These are phyloP conservation scores for Atta colombica DNA, from an alignment of 1,140 invertebrate species.

Conservation along the genomic window DNA sequence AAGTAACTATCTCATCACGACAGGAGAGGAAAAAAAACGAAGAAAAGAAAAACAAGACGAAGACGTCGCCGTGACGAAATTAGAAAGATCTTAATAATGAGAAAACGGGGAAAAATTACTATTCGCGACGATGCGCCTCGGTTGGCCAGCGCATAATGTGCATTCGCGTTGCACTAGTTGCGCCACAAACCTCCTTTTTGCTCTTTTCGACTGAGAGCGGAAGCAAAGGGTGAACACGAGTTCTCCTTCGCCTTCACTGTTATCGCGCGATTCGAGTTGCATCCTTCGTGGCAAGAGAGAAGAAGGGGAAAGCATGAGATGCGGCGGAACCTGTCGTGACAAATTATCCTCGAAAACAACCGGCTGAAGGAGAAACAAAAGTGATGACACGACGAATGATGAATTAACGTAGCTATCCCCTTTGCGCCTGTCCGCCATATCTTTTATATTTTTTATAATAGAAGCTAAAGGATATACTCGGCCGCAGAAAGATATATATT, in stretches of 20 bases:
- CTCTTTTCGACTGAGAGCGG: conserved; percentile 35
- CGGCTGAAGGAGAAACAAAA: conserved; percentile 60
- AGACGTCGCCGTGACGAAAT: conserved; percentile 24
- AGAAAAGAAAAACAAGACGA: conserved; percentile 7
- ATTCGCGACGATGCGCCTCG: conserved; percentile 67
- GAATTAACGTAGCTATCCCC: conserved; percentile 55
- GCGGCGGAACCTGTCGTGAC: conserved; percentile 53
- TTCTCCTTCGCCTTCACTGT: conserved; percentile 29
- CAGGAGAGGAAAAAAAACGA: not conserved
- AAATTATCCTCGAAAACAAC: conserved; percentile 68
- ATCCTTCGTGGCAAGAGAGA: not conserved
- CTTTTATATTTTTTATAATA: conserved; percentile 22
- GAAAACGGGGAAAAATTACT: conserved; percentile 67
- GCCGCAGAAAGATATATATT: not conserved
- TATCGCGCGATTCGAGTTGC: conserved; percentile 21
- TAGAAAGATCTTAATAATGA: conserved; percentile 49
- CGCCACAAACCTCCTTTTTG: conserved; percentile 50
- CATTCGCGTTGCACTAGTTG: conserved; percentile 39
- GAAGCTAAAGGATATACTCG: not conserved
- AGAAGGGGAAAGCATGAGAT: not conserved
- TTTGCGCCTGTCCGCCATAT: not conserved
- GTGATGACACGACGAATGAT: conserved; percentile 62
- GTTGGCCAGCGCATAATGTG: conserved; percentile 60
- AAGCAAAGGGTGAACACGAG: conserved; percentile 41
- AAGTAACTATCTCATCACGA: conserved; percentile 33